phyloP scores from a whole-genome alignment of 2,113 vertebrate species.

The Hyla sarda region DNA sequence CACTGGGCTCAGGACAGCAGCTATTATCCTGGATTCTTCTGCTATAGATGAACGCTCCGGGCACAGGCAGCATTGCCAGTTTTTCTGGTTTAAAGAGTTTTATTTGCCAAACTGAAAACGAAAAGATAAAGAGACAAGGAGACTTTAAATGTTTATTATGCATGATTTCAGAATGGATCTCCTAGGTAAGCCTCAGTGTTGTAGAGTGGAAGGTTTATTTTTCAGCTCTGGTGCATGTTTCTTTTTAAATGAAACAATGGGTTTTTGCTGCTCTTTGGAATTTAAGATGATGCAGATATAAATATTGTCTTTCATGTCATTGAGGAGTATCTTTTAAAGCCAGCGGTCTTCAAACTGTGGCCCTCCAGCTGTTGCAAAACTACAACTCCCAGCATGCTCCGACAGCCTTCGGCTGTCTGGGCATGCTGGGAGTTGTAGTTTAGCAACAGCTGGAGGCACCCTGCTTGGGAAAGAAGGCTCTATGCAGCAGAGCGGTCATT shows the following conservation, averaged over 20 bases:
- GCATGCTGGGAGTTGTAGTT: too few relatives aligned
- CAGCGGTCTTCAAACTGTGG: too few relatives aligned
- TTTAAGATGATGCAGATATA: not conserved
- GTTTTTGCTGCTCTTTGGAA: not conserved
- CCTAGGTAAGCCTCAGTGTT: not conserved
- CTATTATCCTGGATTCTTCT: constrained; percentile 57
- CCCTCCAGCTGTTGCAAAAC: too few relatives aligned
- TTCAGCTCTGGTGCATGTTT: not conserved
- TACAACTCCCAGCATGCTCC: too few relatives aligned
- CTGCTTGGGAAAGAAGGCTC: too few relatives aligned
- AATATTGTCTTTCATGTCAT: not conserved
- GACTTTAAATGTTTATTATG: constrained; percentile 21
- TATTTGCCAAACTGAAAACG: constrained; percentile 54
- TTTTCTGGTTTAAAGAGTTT: constrained; percentile 62
- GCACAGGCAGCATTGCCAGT: constrained; percentile 25
- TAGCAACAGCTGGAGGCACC: too few relatives aligned
- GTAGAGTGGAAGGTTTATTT: not conserved
- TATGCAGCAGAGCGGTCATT: not conserved
- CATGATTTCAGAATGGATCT: constrained; percentile 5
- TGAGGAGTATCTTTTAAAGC: too few relatives aligned
- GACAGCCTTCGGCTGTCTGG: too few relatives aligned
- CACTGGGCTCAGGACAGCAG: constrained; percentile 57
- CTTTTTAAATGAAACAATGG: not conserved
- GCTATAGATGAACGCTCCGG: constrained; percentile 61
- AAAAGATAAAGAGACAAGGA: constrained; percentile 26